These are phyloP conservation scores for Champsocephalus gunnari DNA, from an alignment of 2,797 vertebrate genomes.

Conservation along the genomic window DNA sequence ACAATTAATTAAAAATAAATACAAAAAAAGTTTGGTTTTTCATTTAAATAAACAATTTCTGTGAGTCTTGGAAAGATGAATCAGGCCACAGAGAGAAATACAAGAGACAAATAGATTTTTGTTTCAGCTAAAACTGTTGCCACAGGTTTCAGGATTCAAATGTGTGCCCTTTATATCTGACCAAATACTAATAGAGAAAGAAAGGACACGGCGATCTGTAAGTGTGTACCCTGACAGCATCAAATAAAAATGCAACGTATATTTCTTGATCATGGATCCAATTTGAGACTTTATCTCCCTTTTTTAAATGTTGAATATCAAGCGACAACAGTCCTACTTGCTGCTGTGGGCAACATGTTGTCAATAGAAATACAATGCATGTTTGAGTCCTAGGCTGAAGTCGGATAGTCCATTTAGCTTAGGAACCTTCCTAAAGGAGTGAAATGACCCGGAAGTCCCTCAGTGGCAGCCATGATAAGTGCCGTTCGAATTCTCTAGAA, in stretches of 20 bases:
- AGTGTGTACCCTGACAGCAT: not conserved
- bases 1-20: not conserved
- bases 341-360: slow-evolving; percentile 11
- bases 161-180: slow-evolving; percentile 1
- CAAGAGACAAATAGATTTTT: slow-evolving; percentile 7
- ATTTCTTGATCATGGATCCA: not conserved
- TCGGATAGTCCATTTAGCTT: no score
- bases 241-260: slow-evolving; percentile 3
- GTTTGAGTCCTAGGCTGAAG: slow-evolving; percentile 28
- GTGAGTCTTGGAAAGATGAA: not conserved
- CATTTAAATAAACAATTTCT: not conserved
- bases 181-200: not conserved
- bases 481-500: no score
- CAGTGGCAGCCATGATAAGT: no score
- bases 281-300: not conserved
- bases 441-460: no score
- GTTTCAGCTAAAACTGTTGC: not conserved
- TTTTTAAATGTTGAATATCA: not conserved
- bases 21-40: not conserved
- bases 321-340: not conserved
- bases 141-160: not conserved
- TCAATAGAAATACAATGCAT: slow-evolving; percentile 43
- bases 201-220: not conserved
- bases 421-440: no score
- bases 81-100: not conserved